These are phyloP conservation scores for Scaptomyza reducta DNA, from an alignment of 2,888 invertebrate species.

Conservation along the genomic window DNA sequence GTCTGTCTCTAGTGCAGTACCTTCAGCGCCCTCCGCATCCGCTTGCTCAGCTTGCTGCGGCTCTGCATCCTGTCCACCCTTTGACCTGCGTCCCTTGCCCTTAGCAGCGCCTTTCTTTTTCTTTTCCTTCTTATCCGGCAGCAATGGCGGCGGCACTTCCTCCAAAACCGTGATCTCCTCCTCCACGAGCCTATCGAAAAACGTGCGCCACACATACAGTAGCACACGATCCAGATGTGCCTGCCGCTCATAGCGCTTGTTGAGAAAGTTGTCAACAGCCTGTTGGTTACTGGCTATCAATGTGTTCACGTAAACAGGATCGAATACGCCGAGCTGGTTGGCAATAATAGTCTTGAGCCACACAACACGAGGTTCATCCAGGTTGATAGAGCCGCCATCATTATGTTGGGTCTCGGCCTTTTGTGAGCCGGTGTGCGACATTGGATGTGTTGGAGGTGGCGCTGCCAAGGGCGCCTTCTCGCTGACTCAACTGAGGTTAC, in stretches of 20 bases:
- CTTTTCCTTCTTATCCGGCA: conserved; percentile 80
- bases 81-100: conserved; percentile 45
- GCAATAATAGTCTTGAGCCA: conserved; percentile 89
- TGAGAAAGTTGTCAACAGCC: conserved; percentile 85
- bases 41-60: conserved; percentile 23
- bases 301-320: conserved; percentile 79
- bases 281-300: conserved; percentile 85
- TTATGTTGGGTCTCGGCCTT: conserved; percentile 11
- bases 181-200: conserved; percentile 89
- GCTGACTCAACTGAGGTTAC: conserved; percentile 8
- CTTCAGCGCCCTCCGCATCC: conserved; percentile 46
- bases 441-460: conserved; percentile 7
- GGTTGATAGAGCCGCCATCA: conserved; percentile 20
- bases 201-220: conserved; percentile 89
- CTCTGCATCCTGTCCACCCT: conserved; percentile 60
- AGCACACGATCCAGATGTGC: conserved; percentile 86
- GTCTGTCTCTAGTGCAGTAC: conserved; percentile 45
- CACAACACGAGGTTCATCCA: conserved; percentile 86
- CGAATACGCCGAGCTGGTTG: conserved; percentile 81
- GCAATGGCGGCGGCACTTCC: conserved; percentile 85
- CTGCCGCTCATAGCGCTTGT: conserved; percentile 85
- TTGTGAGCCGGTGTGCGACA: conserved; percentile 25
- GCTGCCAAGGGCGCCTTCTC: conserved; percentile 1
- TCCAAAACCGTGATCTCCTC: conserved; percentile 90
- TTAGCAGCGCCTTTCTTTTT: conserved; percentile 64